A percentile compares a stretch with the other conserved stretches of the same genome.
Evolutionary conservation across 2,888 invertebrate species (phyloP).

Genomic region (Eucera pruinosa): DNA sequence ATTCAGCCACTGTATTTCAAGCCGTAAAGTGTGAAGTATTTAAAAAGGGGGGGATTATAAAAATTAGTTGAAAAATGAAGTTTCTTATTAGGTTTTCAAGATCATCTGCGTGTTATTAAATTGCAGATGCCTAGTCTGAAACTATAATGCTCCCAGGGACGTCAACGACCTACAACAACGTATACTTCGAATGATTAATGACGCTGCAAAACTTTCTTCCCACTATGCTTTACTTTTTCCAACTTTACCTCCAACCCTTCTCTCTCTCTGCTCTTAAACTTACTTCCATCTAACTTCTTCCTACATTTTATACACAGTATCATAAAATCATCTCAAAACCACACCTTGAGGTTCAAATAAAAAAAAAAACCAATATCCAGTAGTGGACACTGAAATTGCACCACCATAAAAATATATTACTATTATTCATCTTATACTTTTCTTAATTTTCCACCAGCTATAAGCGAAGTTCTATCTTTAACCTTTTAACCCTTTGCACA

Average conservation of each 20-base stretch:
- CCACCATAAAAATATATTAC: no score
- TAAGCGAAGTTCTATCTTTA: no score
- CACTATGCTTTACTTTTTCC: neutral
- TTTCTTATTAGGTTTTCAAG: neutral
- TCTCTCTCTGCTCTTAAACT: neutral
- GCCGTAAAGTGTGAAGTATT: no score
- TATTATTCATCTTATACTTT: no score
- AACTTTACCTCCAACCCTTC: neutral
- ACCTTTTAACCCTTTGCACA: no score
- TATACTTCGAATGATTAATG: constrained; percentile 9
- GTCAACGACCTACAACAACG: neutral
- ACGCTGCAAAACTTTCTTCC: neutral
- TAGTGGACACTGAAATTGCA: no score
- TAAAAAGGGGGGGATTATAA: no score
- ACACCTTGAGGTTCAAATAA: no score
- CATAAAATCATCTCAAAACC: neutral
- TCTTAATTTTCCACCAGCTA: no score
- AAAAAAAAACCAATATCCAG: no score
- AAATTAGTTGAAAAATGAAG: no score
- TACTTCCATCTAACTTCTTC: neutral
- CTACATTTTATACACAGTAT: neutral
- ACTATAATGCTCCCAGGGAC: neutral
- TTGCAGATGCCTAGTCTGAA: neutral
- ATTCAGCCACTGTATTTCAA: no score
- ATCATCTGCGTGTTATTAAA: neutral